Base-by-base conservation (phyloP, 2,797 vertebrate species). In the Loris lydekkerianus region DNA sequence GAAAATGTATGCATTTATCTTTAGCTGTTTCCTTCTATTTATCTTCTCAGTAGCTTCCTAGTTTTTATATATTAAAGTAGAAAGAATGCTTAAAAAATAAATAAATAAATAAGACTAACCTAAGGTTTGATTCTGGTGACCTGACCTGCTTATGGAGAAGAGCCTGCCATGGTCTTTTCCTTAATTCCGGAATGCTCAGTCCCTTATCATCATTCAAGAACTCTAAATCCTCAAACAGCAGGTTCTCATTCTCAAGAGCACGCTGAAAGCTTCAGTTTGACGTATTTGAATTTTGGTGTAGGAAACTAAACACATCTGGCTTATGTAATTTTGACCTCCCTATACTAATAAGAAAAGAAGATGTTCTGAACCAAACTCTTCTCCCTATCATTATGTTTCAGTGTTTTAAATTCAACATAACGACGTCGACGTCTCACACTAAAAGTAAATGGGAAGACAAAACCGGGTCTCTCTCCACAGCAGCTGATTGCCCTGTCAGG, bases 311-410 rank as follows among this genome's bases (percentile, higher is more conserved):
- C 72, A 96, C 81, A 93, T 93, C 61, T 97, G 77, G 94, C 17
- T 65, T 75, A 77, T 23, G 13, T 91, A 96, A 97, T 93, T 96
- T 93, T 86, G 34, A 92, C 86, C 18, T 97, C 80, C 10, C 97
- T 77, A 93, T 72, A 40, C 76, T 85, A 97, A 82, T 86, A 83
- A 94, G 84, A 73, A 0, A 60, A 65, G 92, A 77, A 69, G 77
- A 72, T 65, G 5, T 77, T 94, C 53, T 49, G 20, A 94, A 92
- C 27, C 49, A 80, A 72, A 40, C 15, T 95, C 93, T 91, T 89
- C 73, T 86, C 96, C 77, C 58, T 90, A 15, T 81, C 80, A 67
- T 76, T 61, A 49, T 14, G 1, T 9, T 58, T 95, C 53, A 96
- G 37, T 75, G 61, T 82, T 95, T 83, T n/a, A 78, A 63, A 67